Evolutionary conservation across 2,888 invertebrate species (phyloP).

Genomic region (Gnatocerus cornutus): DNA sequence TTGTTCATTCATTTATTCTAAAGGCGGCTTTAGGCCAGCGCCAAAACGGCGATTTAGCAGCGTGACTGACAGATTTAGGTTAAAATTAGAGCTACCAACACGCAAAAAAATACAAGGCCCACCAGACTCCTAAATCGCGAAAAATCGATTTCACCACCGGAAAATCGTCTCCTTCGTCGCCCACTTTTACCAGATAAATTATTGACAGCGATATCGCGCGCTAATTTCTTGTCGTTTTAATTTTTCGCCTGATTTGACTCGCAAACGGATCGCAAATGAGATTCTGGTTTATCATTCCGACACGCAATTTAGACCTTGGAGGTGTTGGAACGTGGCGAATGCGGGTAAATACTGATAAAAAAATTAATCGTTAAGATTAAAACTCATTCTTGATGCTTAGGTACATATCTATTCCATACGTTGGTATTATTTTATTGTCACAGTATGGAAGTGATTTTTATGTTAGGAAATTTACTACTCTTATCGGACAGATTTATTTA

Average conservation of each 20-base stretch:
- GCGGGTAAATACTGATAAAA: background rate
- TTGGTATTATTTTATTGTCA: background rate
- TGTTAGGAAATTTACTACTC: background rate
- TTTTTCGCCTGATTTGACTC: slow-evolving; percentile 43
- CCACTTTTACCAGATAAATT: slow-evolving; percentile 25
- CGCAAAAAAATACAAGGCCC: too few species aligned
- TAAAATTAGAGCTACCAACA: too few species aligned
- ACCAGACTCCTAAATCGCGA: too few species aligned
- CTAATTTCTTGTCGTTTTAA: slow-evolving; percentile 40
- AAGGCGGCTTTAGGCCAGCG: slow-evolving; percentile 32
- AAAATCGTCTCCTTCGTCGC: slow-evolving; percentile 7
- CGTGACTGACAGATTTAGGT: too few species aligned
- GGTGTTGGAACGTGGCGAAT: slow-evolving; percentile 14
- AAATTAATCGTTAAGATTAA: background rate
- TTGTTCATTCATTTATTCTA: slow-evolving; percentile 58
- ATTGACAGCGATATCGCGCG: slow-evolving; percentile 25
- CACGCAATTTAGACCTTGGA: slow-evolving; percentile 19
- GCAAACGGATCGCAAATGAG: slow-evolving; percentile 36
- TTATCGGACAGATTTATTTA: background rate
- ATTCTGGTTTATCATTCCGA: slow-evolving; percentile 38
- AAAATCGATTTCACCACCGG: slow-evolving; percentile 1
- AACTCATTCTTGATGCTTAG: background rate
- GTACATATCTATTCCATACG: background rate
- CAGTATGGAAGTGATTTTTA: background rate
- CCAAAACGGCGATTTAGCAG: too few species aligned